These are phyloP conservation scores for Periphyllus acericola DNA, from an alignment of 2,888 invertebrate species.

Conservation along the genomic window DNA sequence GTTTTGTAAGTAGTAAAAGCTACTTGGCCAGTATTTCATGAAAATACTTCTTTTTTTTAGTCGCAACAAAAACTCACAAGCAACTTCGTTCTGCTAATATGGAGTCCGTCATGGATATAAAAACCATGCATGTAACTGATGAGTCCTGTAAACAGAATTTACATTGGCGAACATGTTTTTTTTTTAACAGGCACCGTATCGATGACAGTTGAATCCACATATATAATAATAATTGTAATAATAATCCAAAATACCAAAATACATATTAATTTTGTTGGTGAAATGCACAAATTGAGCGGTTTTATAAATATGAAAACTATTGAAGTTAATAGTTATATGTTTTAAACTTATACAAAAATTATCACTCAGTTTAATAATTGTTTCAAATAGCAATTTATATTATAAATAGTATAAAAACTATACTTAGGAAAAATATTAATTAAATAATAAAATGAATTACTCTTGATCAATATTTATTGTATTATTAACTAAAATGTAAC, in stretches of 20 bases:
- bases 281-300: conserved; percentile 44
- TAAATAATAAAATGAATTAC: neutral
- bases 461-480: neutral
- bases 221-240: conserved; percentile 16
- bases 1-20: conserved; percentile 47
- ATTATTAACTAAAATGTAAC: conserved; percentile 33
- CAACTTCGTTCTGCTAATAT: conserved; percentile 62
- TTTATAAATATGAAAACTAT: neutral
- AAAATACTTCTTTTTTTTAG: conserved; percentile 54
- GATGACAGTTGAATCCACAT: conserved; percentile 60
- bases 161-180: conserved; percentile 61
- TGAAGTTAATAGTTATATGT: neutral
- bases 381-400: conserved; percentile 4
- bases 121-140: conserved; percentile 62
- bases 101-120: conserved; percentile 62
- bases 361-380: neutral
- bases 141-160: conserved; percentile 61
- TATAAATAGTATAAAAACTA: neutral
- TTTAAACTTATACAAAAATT: neutral
- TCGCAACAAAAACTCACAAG: conserved; percentile 62
- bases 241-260: conserved; percentile 43
- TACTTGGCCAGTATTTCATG: conserved; percentile 46
- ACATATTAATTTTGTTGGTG: conserved; percentile 32
- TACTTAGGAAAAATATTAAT: neutral
- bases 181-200: conserved; percentile 55